Evolutionary conservation across 2,888 invertebrate genomes (phyloP).

Genomic region (Drosophila testacea): DNA sequence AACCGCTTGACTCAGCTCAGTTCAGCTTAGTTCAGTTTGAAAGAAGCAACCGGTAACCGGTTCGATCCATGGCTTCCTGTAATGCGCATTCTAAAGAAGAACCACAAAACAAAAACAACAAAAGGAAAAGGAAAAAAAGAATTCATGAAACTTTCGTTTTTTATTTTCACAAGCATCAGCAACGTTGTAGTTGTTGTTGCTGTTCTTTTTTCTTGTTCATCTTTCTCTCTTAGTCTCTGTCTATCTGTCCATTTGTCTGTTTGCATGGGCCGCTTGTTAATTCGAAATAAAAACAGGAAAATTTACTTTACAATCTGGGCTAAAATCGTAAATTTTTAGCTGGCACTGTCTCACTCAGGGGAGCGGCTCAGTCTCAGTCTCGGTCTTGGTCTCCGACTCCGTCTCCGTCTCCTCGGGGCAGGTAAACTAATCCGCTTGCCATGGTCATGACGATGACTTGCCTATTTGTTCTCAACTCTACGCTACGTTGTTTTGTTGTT

Average conservation of each 20-base stretch:
- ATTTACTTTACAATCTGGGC: conserved; percentile 83
- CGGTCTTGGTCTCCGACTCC: conserved; percentile 2
- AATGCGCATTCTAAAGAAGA: conserved; percentile 69
- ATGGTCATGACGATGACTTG: conserved; percentile 73
- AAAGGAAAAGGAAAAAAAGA: conserved; percentile 16
- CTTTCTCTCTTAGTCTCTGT: conserved; percentile 2
- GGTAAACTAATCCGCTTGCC: conserved; percentile 76
- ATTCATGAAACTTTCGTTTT: conserved; percentile 75
- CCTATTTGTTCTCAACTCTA: conserved; percentile 71
- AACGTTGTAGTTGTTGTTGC: conserved; percentile 23
- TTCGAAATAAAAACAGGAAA: conserved; percentile 82
- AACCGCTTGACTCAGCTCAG: conserved; percentile 55
- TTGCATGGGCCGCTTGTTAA: conserved; percentile 73
- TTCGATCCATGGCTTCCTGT: conserved; percentile 68
- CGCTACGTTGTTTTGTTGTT: conserved; percentile 23
- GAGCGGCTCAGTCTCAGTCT: conserved; percentile 46
- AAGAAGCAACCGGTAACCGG: conserved; percentile 66
- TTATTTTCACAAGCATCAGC: conserved; percentile 55
- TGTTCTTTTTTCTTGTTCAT: conserved; percentile 24
- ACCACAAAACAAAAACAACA: conserved; percentile 12
- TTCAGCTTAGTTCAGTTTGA: conserved; percentile 29
- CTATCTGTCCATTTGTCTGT: conserved; percentile 32
- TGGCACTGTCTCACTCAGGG: conserved; percentile 58
- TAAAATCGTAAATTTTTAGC: conserved; percentile 81
- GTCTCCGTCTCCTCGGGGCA: conserved; percentile 29